Percentiles rank a stretch among this genome's conserved stretches.
Evolutionary conservation across 1,140 invertebrate genomes (phyloP).

Genomic region (Linepithema humile): DNA sequence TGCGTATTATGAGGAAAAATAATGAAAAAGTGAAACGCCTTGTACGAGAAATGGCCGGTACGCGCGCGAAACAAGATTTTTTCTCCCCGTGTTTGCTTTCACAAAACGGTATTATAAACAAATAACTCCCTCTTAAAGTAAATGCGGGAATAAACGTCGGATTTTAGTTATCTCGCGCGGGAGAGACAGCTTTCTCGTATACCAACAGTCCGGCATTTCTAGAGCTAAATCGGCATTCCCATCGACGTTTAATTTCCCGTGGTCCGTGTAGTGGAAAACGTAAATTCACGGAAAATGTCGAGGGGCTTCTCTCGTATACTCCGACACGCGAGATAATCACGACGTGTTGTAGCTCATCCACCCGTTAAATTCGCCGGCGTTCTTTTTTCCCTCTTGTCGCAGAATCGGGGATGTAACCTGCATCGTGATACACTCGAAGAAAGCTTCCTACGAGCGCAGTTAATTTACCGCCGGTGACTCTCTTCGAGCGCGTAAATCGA

Average conservation of each 20-base stretch:
- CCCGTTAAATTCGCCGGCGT: conserved; percentile 28
- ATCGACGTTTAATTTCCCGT: conserved; percentile 73
- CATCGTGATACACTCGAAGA: conserved; percentile 19
- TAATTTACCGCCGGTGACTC: conserved; percentile 28
- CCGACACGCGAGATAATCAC: conserved; percentile 50
- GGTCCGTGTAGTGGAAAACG: conserved; percentile 46
- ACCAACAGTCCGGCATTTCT: conserved; percentile 18
- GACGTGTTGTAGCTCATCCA: conserved; percentile 38
- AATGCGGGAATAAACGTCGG: conserved; percentile 56
- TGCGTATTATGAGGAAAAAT: too few relatives aligned
- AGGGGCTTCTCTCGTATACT: neutral
- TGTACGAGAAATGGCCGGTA: neutral
- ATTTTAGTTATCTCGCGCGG: conserved; percentile 63
- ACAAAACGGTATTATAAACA: conserved; percentile 43
- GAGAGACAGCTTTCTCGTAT: neutral
- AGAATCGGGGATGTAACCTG: conserved; percentile 14
- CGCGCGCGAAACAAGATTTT: neutral
- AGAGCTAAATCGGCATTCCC: conserved; percentile 58
- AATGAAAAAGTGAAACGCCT: too few relatives aligned
- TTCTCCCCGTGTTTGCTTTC: conserved; percentile 4
- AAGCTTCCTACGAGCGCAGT: conserved; percentile 19
- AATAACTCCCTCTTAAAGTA: conserved; percentile 30
- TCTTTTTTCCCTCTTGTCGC: neutral
- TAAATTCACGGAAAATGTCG: conserved; percentile 60
- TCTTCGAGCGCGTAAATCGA: conserved; percentile 15